Evolutionary conservation across 2,888 invertebrate genomes (phyloP).

Genomic region (Acleris holmiana): DNA sequence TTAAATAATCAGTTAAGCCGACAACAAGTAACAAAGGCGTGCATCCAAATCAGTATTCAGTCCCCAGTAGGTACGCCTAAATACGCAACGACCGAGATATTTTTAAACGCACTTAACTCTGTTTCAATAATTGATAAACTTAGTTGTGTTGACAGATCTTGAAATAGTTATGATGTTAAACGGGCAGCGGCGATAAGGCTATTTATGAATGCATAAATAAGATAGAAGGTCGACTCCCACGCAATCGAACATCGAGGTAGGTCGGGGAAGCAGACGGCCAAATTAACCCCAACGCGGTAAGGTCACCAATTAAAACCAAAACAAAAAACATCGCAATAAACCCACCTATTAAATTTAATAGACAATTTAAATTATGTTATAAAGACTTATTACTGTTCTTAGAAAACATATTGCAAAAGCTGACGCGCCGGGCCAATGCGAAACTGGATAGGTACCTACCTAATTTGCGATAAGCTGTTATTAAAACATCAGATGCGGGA

Average conservation of each 20-base stretch:
- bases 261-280: conserved; percentile 60
- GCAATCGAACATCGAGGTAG: conserved; percentile 70
- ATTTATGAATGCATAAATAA: conserved; percentile 74
- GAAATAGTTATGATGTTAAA: conserved; percentile 57
- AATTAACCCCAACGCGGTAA: conserved; percentile 34
- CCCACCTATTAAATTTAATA: conserved; percentile 31
- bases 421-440: conserved; percentile 46
- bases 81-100: not conserved
- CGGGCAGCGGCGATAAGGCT: conserved; percentile 58
- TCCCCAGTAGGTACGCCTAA: too few species aligned
- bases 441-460: conserved; percentile 46
- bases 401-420: conserved; percentile 26
- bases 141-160: conserved; percentile 44
- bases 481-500: conserved; percentile 52
- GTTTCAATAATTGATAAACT: conserved; percentile 25
- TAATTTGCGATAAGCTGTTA: conserved; percentile 50
- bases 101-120: not conserved
- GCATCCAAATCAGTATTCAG: too few species aligned
- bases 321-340: conserved; percentile 22
- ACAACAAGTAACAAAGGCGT: too few species aligned
- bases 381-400: conserved; percentile 28
- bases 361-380: conserved; percentile 25
- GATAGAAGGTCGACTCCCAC: conserved; percentile 69
- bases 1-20: too few species aligned
- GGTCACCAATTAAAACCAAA: conserved; percentile 29